Base-by-base conservation (phyloP, 2,797 vertebrate species). In the Apogon talboti region DNA sequence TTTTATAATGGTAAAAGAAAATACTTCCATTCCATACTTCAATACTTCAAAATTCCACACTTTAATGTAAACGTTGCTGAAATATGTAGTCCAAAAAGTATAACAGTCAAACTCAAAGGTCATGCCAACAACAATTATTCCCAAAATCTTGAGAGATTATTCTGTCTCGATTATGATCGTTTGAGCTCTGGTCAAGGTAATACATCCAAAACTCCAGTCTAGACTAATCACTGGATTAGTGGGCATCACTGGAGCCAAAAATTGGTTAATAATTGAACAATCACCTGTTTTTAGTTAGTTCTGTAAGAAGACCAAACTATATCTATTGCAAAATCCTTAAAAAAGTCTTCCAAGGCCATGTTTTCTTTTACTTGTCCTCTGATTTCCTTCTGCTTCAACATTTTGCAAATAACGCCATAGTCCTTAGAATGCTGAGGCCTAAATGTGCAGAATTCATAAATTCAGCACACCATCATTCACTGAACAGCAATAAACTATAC, bases 381-480 rank as follows among this genome's bases (percentile, higher is more conserved):
- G 6, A 21, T 41, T 64, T 61, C 35, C 38, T 24, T 15, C 11
- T 45, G 47, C 57, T 47, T 30, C 18, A 51, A 6, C 37, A 37
- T 1, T 71, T 53, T 15, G 40, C 19, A 14, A 42, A 15, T 40
- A 59, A 5, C 24, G 33, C 9, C 1, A 2, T 50, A 8, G 38
- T 45, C 42, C 28, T 37, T 24, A 47, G 50, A 71, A 56, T 61
- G 19, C 48, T 54, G 38, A 54, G 41, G 51, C 35, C 43, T 61
- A 28, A 54, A 78, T 54, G 30, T 44, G 56, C 16, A 50, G 35
- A 59, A 37, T 30, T 79, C 47, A 61, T 72, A 64, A 55, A 77
- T 78, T 63, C 64, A 51, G 21, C 59, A 59, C 13, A 74, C 43
- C 40, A 63, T 73, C 46, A 52, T 74, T 70, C 50, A 58, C 40